Evolutionary conservation across 1,140 invertebrate genomes (phyloP).

Genomic region (Elysia chlorotica): DNA sequence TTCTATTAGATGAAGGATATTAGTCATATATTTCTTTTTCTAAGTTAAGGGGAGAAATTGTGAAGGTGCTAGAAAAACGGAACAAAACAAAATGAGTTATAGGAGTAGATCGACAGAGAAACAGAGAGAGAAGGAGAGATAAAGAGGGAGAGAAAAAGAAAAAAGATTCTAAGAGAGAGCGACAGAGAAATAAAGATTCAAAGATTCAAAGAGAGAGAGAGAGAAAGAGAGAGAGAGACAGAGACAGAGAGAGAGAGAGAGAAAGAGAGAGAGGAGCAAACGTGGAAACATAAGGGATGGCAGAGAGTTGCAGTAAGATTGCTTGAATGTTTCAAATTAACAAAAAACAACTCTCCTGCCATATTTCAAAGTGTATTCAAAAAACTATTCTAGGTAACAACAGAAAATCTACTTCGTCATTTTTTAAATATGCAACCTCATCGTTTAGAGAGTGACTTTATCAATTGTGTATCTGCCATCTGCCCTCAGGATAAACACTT

Average conservation of each 20-base stretch:
- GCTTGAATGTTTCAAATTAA: too few relatives aligned
- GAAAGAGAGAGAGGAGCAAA: neutral
- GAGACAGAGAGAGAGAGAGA: neutral
- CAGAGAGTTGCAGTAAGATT: neutral
- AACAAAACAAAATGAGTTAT: neutral
- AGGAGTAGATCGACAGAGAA: neutral
- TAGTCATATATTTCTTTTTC: neutral
- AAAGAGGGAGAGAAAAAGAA: neutral
- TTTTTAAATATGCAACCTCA: too few relatives aligned
- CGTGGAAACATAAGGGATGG: neutral
- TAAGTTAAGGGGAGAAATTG: neutral
- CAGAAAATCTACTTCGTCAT: too few relatives aligned
- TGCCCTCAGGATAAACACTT: too few relatives aligned
- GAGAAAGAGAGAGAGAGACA: neutral
- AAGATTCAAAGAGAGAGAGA: neutral
- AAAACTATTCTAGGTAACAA: too few relatives aligned
- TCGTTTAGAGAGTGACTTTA: too few relatives aligned
- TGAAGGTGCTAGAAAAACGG: neutral
- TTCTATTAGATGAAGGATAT: neutral
- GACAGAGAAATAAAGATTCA: neutral
- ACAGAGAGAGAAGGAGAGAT: neutral
- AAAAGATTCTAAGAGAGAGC: neutral
- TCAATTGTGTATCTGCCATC: too few relatives aligned
- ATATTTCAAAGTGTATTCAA: too few relatives aligned
- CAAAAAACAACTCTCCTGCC: too few relatives aligned